phyloP scores from a whole-genome alignment of 2,888 invertebrate genomes.

The Andricus curvator region DNA sequence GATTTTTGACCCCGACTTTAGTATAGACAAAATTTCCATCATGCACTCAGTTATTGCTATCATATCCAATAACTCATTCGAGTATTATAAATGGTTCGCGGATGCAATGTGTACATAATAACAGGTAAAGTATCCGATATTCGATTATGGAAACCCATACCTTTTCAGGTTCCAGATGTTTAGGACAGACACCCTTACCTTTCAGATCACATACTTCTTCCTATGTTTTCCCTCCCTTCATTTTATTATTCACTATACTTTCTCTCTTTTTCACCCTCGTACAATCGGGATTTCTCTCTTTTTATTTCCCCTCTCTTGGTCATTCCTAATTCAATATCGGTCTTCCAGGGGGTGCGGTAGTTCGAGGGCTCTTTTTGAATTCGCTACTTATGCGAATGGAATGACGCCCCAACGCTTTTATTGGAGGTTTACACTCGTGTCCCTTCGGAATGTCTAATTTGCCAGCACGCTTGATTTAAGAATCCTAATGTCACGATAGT shows the following conservation, averaged over 20 bases:
- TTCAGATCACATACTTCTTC: constrained; percentile 3
- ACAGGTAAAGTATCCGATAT: constrained; percentile 29
- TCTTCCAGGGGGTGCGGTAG: constrained; percentile 34
- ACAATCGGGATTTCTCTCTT: not conserved
- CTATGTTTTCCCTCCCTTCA: constrained; percentile 19
- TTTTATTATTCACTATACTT: constrained; percentile 4
- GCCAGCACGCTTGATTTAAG: constrained; percentile 34
- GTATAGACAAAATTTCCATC: not conserved
- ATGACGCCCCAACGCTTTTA: constrained; percentile 38
- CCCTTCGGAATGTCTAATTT: constrained; percentile 38
- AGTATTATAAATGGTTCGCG: constrained; percentile 27
- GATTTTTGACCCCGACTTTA: too few species aligned
- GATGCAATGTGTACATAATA: constrained; percentile 27
- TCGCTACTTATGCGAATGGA: constrained; percentile 41
- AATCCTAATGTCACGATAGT: constrained; percentile 32
- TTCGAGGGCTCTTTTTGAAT: constrained; percentile 33
- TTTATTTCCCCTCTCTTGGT: not conserved
- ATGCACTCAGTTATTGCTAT: constrained; percentile 1
- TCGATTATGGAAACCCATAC: constrained; percentile 23
- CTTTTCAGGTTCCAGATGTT: constrained; percentile 35
- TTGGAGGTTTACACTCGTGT: constrained; percentile 35
- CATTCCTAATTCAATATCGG: constrained; percentile 15
- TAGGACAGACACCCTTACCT: constrained; percentile 30
- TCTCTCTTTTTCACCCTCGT: not conserved
- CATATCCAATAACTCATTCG: not conserved